Percentiles rank a stretch among this genome's conserved stretches.
Evolutionary conservation across 2,888 invertebrate genomes (phyloP).

Genomic region (Stenotaenia linearis): DNA sequence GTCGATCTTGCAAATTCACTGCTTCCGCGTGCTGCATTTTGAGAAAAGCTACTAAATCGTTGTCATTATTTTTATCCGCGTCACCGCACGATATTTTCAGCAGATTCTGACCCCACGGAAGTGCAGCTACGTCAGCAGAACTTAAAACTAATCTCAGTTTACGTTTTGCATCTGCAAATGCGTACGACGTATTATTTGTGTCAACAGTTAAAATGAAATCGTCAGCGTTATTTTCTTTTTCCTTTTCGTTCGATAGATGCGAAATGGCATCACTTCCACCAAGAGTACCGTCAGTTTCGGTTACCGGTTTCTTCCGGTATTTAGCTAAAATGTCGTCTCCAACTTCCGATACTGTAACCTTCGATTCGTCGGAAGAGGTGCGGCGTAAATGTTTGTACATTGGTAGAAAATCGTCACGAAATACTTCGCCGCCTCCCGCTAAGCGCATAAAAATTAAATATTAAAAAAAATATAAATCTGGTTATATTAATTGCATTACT

Average conservation of each 20-base stretch:
- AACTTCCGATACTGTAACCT: slow-evolving; percentile 68
- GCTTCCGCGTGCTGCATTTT: slow-evolving; percentile 75
- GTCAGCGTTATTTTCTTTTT: slow-evolving; percentile 47
- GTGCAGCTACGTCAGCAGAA: slow-evolving; percentile 60
- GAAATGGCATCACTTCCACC: slow-evolving; percentile 20
- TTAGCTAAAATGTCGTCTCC: slow-evolving; percentile 92
- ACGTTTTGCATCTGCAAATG: slow-evolving; percentile 69
- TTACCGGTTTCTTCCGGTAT: slow-evolving; percentile 57
- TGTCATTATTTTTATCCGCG: slow-evolving; percentile 40
- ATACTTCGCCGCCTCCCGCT: slow-evolving; percentile 30
- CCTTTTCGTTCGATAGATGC: slow-evolving; percentile 34
- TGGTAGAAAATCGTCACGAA: slow-evolving; percentile 1
- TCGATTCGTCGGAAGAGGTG: slow-evolving; percentile 45
- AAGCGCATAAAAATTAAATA: background rate
- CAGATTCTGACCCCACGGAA: slow-evolving; percentile 36
- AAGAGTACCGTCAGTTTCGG: slow-evolving; percentile 40
- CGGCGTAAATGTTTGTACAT: slow-evolving; percentile 28
- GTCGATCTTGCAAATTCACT: slow-evolving; percentile 68
- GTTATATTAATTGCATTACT: background rate
- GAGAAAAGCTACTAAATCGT: slow-evolving; percentile 59
- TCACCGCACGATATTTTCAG: background rate
- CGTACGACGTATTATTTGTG: slow-evolving; percentile 54
- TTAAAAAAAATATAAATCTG: background rate
- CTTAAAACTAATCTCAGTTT: slow-evolving; percentile 86
- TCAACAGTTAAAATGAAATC: slow-evolving; percentile 52